phyloP scores from a whole-genome alignment of 2,113 vertebrate genomes.

The Corvus moneduloides region DNA sequence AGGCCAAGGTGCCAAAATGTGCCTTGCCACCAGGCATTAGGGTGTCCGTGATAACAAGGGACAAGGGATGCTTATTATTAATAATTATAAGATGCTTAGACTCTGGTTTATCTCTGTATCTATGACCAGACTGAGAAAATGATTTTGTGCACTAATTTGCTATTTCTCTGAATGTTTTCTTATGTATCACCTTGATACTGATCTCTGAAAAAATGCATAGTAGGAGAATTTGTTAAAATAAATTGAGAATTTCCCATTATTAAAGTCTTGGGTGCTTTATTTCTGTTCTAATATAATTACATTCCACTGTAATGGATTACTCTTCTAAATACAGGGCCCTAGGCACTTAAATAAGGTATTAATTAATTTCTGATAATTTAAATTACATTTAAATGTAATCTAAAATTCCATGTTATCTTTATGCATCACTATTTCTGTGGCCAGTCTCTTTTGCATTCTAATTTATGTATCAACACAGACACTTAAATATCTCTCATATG shows the following conservation, averaged over 20 bases:
- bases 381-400: neutral
- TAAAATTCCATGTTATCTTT: neutral
- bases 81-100: neutral
- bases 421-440: neutral
- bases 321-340: neutral
- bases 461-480: neutral
- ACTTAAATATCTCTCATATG: neutral
- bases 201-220: neutral
- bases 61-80: neutral
- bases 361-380: neutral
- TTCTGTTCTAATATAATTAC: neutral
- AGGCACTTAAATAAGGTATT: neutral
- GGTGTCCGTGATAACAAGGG: neutral
- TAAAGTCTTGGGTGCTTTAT: neutral
- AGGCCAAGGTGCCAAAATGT: neutral
- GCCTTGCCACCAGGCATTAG: neutral
- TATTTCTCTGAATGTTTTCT: neutral
- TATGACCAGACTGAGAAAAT: neutral
- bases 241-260: neutral
- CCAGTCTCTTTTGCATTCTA: neutral
- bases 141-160: neutral
- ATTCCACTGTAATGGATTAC: neutral
- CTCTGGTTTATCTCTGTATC: neutral
- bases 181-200: neutral
- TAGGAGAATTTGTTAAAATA: conserved; percentile 19